Percentiles rank a stretch among this genome's conserved stretches.
These are phyloP conservation scores for Daphoenositta chrysoptera DNA, from an alignment of 2,113 vertebrate species.

Conservation along the genomic window DNA sequence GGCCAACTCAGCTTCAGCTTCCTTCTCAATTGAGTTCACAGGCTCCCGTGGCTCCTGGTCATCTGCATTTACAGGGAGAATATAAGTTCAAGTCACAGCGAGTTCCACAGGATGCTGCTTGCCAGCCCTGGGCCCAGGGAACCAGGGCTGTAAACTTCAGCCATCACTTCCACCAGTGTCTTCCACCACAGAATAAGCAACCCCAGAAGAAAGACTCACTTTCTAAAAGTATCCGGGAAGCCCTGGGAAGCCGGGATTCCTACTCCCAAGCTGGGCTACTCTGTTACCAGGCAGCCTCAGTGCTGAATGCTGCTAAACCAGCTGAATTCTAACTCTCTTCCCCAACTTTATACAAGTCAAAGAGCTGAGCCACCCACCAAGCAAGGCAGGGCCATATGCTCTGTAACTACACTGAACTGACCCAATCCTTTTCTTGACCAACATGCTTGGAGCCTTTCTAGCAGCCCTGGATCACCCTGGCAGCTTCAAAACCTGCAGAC, in stretches of 20 bases:
- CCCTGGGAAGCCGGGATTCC: not conserved
- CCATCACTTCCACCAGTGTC: not conserved
- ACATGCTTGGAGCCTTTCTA: not conserved
- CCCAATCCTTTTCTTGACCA: not conserved
- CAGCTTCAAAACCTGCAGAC: not conserved
- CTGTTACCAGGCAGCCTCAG: not conserved
- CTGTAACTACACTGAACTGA: not conserved
- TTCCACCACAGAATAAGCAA: not conserved
- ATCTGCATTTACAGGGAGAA: constrained; percentile 65
- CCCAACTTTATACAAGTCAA: not conserved
- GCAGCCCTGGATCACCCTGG: not conserved
- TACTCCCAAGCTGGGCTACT: not conserved
- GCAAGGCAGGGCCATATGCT: not conserved
- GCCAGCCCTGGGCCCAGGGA: not conserved
- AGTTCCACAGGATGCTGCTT: not conserved
- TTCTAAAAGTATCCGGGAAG: not conserved
- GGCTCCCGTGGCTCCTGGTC: constrained; percentile 79
- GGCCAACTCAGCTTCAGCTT: constrained; percentile 15
- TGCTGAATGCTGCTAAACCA: not conserved
- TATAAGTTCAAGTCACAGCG: not conserved
- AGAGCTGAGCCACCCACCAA: not conserved
- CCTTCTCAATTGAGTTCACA: constrained; percentile 51
- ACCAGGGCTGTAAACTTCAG: not conserved
- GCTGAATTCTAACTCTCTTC: not conserved
- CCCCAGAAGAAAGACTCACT: not conserved